phyloP scores from a whole-genome alignment of 2,888 invertebrate species.

The Hanleya hanleyi region DNA sequence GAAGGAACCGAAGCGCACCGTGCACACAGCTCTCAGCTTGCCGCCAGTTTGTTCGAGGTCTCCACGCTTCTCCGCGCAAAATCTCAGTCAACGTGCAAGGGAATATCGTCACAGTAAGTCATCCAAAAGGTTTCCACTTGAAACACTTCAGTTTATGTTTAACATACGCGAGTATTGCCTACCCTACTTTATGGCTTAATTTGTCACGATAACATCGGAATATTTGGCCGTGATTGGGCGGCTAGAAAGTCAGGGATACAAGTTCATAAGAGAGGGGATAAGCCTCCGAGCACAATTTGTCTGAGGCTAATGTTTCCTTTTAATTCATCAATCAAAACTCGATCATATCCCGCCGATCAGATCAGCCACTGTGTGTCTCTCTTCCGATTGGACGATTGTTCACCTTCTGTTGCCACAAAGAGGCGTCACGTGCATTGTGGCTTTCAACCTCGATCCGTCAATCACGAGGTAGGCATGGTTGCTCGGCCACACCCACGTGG shows the following conservation, averaged over 20 bases:
- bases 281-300: conserved; percentile 8
- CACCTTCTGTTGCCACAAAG: neutral
- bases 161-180: neutral
- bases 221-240: neutral
- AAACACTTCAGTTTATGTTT: neutral
- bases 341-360: neutral
- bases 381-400: neutral
- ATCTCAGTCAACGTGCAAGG: neutral
- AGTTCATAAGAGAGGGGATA: neutral
- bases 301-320: neutral
- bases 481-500: neutral
- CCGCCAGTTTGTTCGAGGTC: no score
- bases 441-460: neutral
- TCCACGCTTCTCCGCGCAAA: conserved; percentile 3
- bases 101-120: neutral
- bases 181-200: neutral
- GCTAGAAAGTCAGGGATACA: neutral
- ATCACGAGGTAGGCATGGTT: neutral
- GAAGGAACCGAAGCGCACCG: neutral
- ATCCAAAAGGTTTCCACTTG: neutral
- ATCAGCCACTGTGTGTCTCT: neutral
- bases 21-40: no score
- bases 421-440: neutral
- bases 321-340: conserved; percentile 10
- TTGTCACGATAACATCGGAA: neutral